phyloP scores from a whole-genome alignment of 2,888 invertebrate species.

The Drosophila pegasa region DNA sequence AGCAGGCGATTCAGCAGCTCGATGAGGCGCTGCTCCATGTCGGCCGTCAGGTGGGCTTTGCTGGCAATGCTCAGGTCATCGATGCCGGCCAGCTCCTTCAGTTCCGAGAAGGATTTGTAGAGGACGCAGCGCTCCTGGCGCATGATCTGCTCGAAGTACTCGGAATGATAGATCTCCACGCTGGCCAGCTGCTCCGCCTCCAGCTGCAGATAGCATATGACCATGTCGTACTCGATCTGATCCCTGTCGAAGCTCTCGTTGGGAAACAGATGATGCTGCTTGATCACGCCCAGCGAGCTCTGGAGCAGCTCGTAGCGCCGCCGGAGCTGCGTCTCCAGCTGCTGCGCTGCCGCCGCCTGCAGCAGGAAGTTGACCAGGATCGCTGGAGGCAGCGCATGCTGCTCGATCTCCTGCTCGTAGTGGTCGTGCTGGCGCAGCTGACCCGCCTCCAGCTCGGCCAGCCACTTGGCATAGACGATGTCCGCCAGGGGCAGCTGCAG shows the following conservation, averaged over 20 bases:
- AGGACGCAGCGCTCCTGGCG: slow-evolving; percentile 83
- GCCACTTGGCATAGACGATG: slow-evolving; percentile 86
- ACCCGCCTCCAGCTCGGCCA: slow-evolving; percentile 85
- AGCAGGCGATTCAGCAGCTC: slow-evolving; percentile 86
- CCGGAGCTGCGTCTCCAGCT: slow-evolving; percentile 74
- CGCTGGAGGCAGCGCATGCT: slow-evolving; percentile 87
- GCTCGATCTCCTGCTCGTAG: slow-evolving; percentile 88
- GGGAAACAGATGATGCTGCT: slow-evolving; percentile 83
- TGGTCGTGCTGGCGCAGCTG: slow-evolving; percentile 82
- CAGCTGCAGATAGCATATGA: slow-evolving; percentile 79
- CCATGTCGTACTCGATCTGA: slow-evolving; percentile 85
- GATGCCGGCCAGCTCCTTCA: slow-evolving; percentile 84
- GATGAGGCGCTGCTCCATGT: slow-evolving; percentile 82
- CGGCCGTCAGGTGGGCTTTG: slow-evolving; percentile 72
- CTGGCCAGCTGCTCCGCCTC: slow-evolving; percentile 49
- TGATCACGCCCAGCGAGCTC: slow-evolving; percentile 82
- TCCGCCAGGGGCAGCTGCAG: slow-evolving; percentile 84
- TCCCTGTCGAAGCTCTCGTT: slow-evolving; percentile 84
- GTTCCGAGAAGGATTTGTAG: slow-evolving; percentile 84
- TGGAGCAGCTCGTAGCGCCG: slow-evolving; percentile 86
- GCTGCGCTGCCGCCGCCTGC: slow-evolving; percentile 84
- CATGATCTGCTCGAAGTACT: slow-evolving; percentile 84
- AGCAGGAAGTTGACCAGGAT: slow-evolving; percentile 88
- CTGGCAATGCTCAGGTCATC: slow-evolving; percentile 81
- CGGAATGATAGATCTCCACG: slow-evolving; percentile 82